Evolutionary conservation across 2,797 vertebrate species (phyloP).

Genomic region (Scleropages formosus): DNA sequence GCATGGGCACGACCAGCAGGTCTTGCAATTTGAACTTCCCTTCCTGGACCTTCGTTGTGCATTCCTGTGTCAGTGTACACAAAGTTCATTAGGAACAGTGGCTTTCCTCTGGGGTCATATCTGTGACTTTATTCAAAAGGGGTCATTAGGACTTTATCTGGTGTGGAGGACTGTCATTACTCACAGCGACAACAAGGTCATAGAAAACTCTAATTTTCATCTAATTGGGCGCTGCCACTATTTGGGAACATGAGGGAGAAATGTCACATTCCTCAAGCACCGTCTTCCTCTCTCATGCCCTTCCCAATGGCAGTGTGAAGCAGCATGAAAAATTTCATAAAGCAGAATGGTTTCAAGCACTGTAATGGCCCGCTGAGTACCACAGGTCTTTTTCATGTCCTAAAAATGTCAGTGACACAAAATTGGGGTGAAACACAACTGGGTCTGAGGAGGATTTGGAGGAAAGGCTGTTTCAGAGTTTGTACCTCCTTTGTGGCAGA

Average conservation of each 20-base stretch:
- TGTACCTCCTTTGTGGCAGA: not conserved
- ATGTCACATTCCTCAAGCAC: too few relatives aligned
- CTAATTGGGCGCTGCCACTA: not conserved
- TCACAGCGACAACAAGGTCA: too few relatives aligned
- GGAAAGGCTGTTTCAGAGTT: slow-evolving; percentile 6
- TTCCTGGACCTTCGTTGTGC: slow-evolving; percentile 90
- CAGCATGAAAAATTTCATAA: not conserved
- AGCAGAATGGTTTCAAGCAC: not conserved
- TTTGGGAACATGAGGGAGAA: not conserved
- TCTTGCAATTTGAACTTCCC: slow-evolving; percentile 97
- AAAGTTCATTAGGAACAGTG: not conserved
- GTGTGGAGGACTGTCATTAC: not conserved
- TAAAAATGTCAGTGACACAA: not conserved
- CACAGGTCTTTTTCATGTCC: not conserved
- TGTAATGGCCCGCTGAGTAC: not conserved
- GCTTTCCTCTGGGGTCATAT: not conserved
- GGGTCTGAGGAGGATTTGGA: not conserved
- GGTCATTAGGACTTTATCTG: not conserved
- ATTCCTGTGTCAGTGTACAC: slow-evolving; percentile 65
- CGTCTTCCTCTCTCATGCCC: slow-evolving; percentile 4
- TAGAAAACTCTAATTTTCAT: not conserved
- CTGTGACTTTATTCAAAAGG: not conserved
- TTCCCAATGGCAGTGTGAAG: not conserved
- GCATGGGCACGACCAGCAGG: slow-evolving; percentile 95
- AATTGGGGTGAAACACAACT: not conserved